phyloP scores from a whole-genome alignment of 2,113 vertebrate genomes.

The Notiomystis cincta region DNA sequence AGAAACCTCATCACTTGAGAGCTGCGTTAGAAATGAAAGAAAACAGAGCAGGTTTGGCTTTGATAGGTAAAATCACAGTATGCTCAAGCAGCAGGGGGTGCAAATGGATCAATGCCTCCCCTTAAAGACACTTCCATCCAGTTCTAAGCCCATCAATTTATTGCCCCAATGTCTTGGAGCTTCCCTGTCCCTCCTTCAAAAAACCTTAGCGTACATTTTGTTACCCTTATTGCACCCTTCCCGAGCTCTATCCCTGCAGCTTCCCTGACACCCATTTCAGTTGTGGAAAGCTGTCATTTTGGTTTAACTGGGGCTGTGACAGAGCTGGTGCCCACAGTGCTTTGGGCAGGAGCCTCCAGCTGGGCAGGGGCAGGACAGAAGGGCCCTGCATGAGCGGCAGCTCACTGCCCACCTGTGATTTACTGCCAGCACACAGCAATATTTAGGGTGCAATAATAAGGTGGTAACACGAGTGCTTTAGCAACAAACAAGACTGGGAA shows the following conservation, averaged over 20 bases:
- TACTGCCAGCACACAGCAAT: not conserved
- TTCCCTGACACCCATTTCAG: not conserved
- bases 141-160: not conserved
- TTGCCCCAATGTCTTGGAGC: not conserved
- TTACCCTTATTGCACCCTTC: not conserved
- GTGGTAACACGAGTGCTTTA: not conserved
- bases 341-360: not conserved
- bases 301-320: not conserved
- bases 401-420: not conserved
- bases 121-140: not conserved
- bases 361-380: not conserved
- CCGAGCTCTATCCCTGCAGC: not conserved
- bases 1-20: not conserved
- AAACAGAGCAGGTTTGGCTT: not conserved
- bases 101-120: not conserved
- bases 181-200: not conserved
- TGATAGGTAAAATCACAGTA: not conserved
- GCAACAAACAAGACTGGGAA: slow-evolving; percentile 51
- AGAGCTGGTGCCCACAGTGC: accelerated
- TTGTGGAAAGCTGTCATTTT: not conserved
- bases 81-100: not conserved
- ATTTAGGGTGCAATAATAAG: slow-evolving; percentile 3
- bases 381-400: not conserved
- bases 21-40: not conserved
- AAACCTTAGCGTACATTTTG: accelerated